Conservation (phyloP, 2,797 vertebrate genomes). For the Rhinoraja longicauda region DNA sequence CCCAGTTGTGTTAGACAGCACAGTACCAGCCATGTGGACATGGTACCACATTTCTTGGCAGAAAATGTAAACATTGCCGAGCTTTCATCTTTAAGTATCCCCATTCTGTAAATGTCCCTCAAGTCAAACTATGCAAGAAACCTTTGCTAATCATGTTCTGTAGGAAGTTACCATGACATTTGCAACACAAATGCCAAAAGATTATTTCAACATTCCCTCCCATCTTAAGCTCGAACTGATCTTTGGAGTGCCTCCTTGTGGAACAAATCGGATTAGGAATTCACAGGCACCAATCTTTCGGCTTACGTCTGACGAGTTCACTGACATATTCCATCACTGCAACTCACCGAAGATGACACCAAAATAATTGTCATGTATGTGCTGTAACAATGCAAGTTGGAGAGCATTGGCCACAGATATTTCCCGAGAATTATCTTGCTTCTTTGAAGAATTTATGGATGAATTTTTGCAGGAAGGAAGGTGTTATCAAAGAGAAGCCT, state of each 20-base stretch:
- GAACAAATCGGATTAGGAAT: background rate
- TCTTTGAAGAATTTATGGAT: background rate
- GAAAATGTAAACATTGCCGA: background rate
- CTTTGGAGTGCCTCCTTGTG: background rate
- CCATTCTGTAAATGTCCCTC: background rate
- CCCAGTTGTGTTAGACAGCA: too few species aligned
- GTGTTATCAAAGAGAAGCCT: background rate
- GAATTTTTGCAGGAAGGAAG: background rate
- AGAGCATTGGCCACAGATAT: background rate
- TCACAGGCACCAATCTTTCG: background rate
- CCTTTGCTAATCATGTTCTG: background rate
- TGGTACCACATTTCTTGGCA: background rate
- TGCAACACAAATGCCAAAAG: background rate
- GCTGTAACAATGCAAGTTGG: background rate
- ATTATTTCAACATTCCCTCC: background rate
- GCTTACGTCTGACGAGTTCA: background rate
- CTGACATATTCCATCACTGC: background rate
- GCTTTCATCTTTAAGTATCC: background rate
- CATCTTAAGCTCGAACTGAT: background rate
- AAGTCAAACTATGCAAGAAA: background rate
- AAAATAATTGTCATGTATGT: background rate
- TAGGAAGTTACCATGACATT: background rate
- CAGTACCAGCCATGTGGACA: background rate
- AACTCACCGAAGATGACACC: background rate
- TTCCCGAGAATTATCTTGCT: background rate